These are phyloP conservation scores for Bombus balteatus DNA, from an alignment of 1,140 invertebrate species.

Conservation along the genomic window DNA sequence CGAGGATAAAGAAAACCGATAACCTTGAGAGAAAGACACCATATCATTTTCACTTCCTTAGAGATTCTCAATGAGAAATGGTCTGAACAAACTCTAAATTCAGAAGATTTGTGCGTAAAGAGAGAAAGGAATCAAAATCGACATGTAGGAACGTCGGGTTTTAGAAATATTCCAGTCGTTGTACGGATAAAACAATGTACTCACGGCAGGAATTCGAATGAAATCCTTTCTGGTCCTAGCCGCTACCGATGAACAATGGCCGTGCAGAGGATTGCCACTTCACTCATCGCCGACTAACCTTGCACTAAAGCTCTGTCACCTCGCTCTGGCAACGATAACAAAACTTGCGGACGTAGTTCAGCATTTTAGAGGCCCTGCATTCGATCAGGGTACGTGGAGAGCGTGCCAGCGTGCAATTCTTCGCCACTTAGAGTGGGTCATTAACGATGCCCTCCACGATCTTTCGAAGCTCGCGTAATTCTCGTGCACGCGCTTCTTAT, in stretches of 20 bases:
- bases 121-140: background rate
- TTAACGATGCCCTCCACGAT: conserved; percentile 60
- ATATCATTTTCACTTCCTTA: too few species aligned
- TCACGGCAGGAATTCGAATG: conserved; percentile 22
- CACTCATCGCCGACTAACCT: conserved; percentile 81
- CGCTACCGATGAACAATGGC: conserved; percentile 63
- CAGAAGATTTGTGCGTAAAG: background rate
- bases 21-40: too few species aligned
- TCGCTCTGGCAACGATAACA: conserved; percentile 73
- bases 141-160: background rate
- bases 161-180: background rate
- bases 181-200: background rate
- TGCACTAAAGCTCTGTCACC: conserved; percentile 79
- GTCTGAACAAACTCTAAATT: too few species aligned
- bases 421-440: conserved; percentile 55
- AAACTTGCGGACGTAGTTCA: conserved; percentile 64
- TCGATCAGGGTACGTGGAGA: conserved; percentile 62
- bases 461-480: conserved; percentile 19
- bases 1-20: too few species aligned
- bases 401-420: conserved; percentile 49
- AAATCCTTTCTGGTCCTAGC: conserved; percentile 36
- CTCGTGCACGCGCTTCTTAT: background rate
- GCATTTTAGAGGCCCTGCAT: conserved; percentile 70
- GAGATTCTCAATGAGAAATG: too few species aligned
- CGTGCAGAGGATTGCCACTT: conserved; percentile 71